Evolutionary conservation across 2,797 vertebrate species (phyloP), one percentile per base, ranked within the genome.

Genomic region (Sebastes vulpes): DNA sequence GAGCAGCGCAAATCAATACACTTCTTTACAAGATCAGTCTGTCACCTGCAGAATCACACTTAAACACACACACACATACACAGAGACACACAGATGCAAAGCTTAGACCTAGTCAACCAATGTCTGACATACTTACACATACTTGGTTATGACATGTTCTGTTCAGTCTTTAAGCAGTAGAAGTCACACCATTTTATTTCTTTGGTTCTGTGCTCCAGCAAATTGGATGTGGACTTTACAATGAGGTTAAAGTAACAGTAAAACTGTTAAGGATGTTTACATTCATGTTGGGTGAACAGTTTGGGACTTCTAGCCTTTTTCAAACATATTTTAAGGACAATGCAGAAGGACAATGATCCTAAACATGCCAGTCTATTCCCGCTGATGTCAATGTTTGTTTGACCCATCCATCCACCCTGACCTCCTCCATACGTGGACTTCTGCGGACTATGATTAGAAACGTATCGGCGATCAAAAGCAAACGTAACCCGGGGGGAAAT

Each of bases 1-100:
- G 86, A 81, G 77, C 85, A 52, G 69, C 20, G 0, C 8, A 0
- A 63, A 91, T 93, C 88, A 42, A 93, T 93, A 61, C 32, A 0
- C 9, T 52, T 42, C 65, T 53, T 38, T 60, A 79, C 81, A 52
- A 58, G 69, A 46, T 42, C 52, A 28, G 9, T 4, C 66, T 68
- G 82, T 85, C 81, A 80, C 72, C 77, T 71, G 72, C 60, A 66
- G 69, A 53, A 64, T 75, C 26, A 65, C 65, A 26, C 58, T 25
- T 11, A 9, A 25, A 57, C 11, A 59, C 38, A 57, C 18, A 48
- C 46, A 48, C 46, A 32, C 32, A n/a, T 8, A 48, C 18, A n/a
- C 11, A 38, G 35, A 38, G 9, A 59, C 12, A 48, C 18, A 48
- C 0, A n/a, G 46, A 46, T 20, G n/a, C 16, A 26, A 32, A 38